Conservation (phyloP, 2,888 invertebrate species). For the Smittia aterrima region DNA sequence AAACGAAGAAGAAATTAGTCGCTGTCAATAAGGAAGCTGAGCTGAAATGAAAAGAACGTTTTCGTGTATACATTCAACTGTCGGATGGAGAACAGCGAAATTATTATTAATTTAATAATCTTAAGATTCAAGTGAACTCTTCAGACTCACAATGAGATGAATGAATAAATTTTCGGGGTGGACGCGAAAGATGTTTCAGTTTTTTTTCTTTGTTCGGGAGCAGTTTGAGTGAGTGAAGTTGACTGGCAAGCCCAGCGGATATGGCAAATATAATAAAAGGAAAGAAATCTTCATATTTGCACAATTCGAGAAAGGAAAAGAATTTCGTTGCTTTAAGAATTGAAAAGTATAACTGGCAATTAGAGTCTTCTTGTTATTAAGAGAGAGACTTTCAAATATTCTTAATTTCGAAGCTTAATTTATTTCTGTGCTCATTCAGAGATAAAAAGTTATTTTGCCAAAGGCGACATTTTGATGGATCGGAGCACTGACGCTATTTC, state of each 20-base stretch:
- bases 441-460: no score
- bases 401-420: no score
- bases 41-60: background rate
- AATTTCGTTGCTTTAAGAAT: no score
- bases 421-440: no score
- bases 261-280: background rate
- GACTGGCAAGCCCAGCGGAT: background rate
- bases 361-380: no score
- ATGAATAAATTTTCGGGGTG: background rate
- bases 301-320: background rate
- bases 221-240: background rate
- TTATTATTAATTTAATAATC: background rate
- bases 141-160: background rate
- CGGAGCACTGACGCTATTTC: no score
- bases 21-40: background rate
- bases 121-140: background rate
- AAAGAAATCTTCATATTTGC: background rate
- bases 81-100: background rate
- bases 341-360: no score
- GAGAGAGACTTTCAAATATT: no score
- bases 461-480: no score
- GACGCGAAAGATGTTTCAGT: background rate
- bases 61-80: background rate
- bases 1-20: background rate
- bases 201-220: background rate